Conservation (phyloP, 2,113 vertebrate genomes). For the Stegastes partitus region DNA sequence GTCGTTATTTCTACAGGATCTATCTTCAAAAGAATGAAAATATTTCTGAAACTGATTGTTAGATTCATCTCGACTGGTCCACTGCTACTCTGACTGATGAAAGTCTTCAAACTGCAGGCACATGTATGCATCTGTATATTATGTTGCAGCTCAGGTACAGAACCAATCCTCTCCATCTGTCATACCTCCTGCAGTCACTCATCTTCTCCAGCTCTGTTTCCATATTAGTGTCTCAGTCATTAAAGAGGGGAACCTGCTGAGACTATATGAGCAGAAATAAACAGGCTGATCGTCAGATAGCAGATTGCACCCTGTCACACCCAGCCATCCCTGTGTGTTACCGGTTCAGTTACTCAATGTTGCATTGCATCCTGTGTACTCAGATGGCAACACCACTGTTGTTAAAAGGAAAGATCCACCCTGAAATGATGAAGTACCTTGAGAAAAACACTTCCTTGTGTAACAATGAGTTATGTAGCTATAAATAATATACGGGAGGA, state of each 20-base stretch:
- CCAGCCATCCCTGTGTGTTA: neutral
- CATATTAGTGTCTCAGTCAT: neutral
- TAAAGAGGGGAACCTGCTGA: constrained; percentile 11
- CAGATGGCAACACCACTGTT: constrained; percentile 17
- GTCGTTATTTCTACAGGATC: neutral
- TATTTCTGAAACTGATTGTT: neutral
- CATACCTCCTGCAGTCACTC: constrained; percentile 20
- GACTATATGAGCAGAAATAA: neutral
- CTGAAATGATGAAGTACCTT: neutral
- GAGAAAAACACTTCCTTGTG: neutral
- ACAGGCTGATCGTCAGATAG: constrained; percentile 2
- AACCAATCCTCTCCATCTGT: constrained; percentile 17
- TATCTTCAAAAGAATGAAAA: neutral
- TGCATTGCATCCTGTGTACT: constrained; percentile 59
- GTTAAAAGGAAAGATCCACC: constrained; percentile 22
- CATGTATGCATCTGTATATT: neutral
- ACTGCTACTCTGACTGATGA: neutral
- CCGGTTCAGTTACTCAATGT: constrained; percentile 55
- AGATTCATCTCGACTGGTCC: fast-evolving
- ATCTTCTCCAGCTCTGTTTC: constrained; percentile 1
- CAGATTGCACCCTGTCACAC: constrained; percentile 25
- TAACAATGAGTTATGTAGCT: neutral
- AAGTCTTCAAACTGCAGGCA: neutral
- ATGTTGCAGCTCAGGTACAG: neutral
- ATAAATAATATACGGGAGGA: too few species aligned